Evolutionary conservation across 2,888 invertebrate genomes (phyloP).

Genomic region (Drosophila buzzatii): DNA sequence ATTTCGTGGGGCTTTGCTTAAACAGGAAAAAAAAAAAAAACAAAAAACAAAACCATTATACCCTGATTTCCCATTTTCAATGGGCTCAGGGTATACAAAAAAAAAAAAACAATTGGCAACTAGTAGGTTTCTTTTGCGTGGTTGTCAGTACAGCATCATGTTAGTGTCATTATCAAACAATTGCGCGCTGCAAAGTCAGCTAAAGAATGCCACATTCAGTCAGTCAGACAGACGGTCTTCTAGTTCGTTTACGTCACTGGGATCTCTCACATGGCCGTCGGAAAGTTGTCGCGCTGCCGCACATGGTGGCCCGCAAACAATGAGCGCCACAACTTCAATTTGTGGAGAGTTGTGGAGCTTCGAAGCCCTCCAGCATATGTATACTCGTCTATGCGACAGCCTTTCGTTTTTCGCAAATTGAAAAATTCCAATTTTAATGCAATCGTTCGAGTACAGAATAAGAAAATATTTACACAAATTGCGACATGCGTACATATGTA

Average conservation of each 20-base stretch:
- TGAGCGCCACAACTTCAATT: constrained; percentile 60
- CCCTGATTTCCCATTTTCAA: too few relatives aligned
- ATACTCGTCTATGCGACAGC: constrained; percentile 38
- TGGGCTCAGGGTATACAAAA: too few relatives aligned
- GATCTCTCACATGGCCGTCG: constrained; percentile 51
- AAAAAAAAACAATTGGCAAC: constrained; percentile 12
- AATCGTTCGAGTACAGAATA: constrained; percentile 44
- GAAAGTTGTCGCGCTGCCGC: constrained; percentile 50
- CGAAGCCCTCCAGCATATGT: not conserved
- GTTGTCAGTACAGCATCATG: constrained; percentile 75
- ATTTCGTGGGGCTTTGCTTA: constrained; percentile 46
- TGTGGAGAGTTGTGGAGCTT: not conserved
- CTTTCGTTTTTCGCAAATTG: constrained; percentile 61
- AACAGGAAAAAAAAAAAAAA: constrained; percentile 8
- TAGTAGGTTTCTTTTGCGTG: constrained; percentile 41
- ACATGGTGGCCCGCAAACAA: constrained; percentile 55
- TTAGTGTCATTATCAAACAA: constrained; percentile 81
- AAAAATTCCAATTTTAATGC: constrained; percentile 74
- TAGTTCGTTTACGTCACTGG: constrained; percentile 13
- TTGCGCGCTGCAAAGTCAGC: constrained; percentile 47
- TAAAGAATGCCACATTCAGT: constrained; percentile 30
- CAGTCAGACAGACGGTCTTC: not conserved
- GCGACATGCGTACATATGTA: not conserved
- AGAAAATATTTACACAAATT: constrained; percentile 1
- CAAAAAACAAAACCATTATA: not conserved